Evolutionary conservation across 2,113 vertebrate genomes (phyloP), one percentile per base, ranked within the genome.

Genomic region (Chascanopsetta lugubris): DNA sequence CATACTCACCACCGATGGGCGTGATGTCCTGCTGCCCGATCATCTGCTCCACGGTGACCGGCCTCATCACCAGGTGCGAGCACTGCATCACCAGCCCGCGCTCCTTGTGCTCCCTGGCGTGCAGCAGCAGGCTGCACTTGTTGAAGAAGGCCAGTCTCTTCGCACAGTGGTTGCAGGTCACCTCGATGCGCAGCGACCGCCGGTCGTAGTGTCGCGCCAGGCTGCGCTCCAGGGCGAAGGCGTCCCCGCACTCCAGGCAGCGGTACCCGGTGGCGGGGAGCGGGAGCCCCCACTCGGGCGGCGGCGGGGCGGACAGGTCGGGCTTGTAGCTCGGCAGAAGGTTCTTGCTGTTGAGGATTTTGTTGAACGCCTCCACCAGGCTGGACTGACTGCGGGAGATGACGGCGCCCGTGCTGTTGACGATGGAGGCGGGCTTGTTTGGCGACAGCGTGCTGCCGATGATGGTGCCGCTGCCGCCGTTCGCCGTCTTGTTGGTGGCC

Each of bases 1-100:
- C 24, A 21, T 11, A 21, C 85, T 82, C 66, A 90, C 89, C 84
- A 29, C 94, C 85, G 17, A 94, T 89, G 1, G 96, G 94, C 0
- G 94, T 92, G 45, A 95, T 85, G 73, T 99, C 97, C 0, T 97
- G 96, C 80, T 98, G 96, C 0, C 97, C 96, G 6, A 99, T 95
- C 97, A 99, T 98, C 86, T 99, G 97, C 78, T 99, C 97, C 56
- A 99, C 82, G 0, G 95, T 95, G 2, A 99, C 92, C 0, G 97
- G 96, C 68, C 94, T 85, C 97, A 99, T 99, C 57, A 99, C 95
- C 67, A 99, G 87, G 55, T 99, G 97, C 0, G 97, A 99, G 84
- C 97, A 99, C 90, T 99, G 97, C 97, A 99, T 99, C 56, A 99
- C 96, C 66, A 99, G 88, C 0, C 97, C 97, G 5, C 96, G 94